A percentile compares a stretch with the other conserved stretches of the same genome.
Conservation (phyloP, 2,113 vertebrate species). For the Mugil cephalus region DNA sequence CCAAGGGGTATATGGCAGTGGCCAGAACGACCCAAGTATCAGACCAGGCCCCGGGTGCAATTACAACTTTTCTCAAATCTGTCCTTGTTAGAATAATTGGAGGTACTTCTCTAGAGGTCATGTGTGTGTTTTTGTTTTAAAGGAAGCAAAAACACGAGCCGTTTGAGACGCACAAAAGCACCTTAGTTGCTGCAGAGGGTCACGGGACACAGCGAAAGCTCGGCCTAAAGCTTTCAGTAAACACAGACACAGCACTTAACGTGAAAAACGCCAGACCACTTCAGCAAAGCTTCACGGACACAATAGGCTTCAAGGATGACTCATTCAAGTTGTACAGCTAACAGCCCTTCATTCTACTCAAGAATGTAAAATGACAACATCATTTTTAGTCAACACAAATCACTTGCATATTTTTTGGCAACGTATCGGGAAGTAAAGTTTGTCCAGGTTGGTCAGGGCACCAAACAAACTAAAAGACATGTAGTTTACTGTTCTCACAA, state of each 20-base stretch:
- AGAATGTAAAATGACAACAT: not conserved
- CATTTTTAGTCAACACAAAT: too few relatives aligned
- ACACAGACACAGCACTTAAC: conserved; percentile 68
- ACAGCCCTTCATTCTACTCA: conserved; percentile 5
- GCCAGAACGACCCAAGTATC: conserved; percentile 50
- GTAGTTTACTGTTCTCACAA: too few relatives aligned
- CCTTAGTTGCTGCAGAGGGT: conserved; percentile 18
- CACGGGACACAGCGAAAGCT: conserved; percentile 27
- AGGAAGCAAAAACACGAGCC: conserved; percentile 34
- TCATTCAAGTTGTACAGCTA: conserved; percentile 10
- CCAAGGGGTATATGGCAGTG: conserved; percentile 42
- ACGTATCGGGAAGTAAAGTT: too few relatives aligned
- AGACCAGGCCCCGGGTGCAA: conserved; percentile 64
- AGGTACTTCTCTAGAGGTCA: conserved; percentile 35
- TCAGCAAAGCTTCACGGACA: conserved; percentile 58
- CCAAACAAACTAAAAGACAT: too few relatives aligned
- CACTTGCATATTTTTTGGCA: too few relatives aligned
- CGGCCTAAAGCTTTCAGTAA: conserved; percentile 57
- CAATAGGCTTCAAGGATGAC: conserved; percentile 29
- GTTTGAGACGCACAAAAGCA: conserved; percentile 37
- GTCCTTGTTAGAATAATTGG: conserved; percentile 65
- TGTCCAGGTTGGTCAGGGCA: too few relatives aligned
- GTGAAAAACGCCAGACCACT: conserved; percentile 73
- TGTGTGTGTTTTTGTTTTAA: conserved; percentile 53
- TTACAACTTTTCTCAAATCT: conserved; percentile 58